Evolutionary conservation across 23 tunicate genomes (phyloP), one percentile per base, ranked within the genome.

Genomic region (Botrylloides violaceus): DNA sequence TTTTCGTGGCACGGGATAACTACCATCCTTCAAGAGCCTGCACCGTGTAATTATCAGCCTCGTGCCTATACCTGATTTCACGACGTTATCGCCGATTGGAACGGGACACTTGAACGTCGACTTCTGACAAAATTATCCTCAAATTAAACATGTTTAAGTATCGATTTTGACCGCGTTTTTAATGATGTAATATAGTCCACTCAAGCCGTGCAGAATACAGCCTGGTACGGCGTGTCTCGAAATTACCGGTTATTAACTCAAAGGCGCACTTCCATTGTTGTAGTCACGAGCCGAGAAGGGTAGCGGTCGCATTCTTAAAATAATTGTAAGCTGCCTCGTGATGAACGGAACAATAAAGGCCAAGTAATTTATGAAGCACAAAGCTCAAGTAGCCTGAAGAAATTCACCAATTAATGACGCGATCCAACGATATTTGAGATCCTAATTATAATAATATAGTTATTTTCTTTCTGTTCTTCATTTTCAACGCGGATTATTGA

Each of bases 231-330:
- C 53, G 15, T 15, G 53, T 7, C 53, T 43, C 53, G 53, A 43
- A 43, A 43, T 43, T 43, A 43, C 15, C 15, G 53, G 53, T 43
- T 43, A 43, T 43, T 43, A 43, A 43, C 53, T 15, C 12, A 43
- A 43, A 7, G 53, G 53, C 53, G 9, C 53, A 43, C 53, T 43
- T 43, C 53, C 15, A 7, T 43, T 43, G 53, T 43, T 43, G 53
- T 43, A 9, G 53, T 15, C 53, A 43, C 53, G 53, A 43, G 53
- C 53, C 53, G 15, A 7, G 15, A 9, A 43, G 53, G 53, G 53
- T 43, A 43, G 53, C 53, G 53, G 53, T 43, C 53, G 53, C 53
- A 43, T 43, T 43, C 53, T 43, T 43, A 43, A 43, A 43, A 43
- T 43, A 43, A 43, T 43, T 43, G 53, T 15, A 15, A 9, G 53